Conservation (phyloP, 2,888 invertebrate species). For the Noctua janthe region DNA sequence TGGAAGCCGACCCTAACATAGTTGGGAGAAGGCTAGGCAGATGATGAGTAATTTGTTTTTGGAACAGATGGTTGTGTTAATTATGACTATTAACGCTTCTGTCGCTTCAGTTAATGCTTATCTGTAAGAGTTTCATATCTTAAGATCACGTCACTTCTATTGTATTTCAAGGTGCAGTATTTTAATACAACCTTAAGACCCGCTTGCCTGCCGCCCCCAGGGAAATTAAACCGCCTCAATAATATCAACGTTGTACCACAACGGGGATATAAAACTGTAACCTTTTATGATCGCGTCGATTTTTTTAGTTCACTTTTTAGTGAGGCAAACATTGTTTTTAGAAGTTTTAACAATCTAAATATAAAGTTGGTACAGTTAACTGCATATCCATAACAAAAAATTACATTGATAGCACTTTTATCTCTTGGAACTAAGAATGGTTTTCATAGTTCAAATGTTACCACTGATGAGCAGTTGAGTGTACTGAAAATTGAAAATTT, state of each 20-base stretch:
- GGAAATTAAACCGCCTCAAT: slow-evolving; percentile 58
- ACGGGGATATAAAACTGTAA: slow-evolving; percentile 20
- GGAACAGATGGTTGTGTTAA: too few relatives aligned
- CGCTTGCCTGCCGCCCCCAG: slow-evolving; percentile 24
- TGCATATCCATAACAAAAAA: too few relatives aligned
- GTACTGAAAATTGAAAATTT: background rate
- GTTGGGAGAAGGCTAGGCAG: too few relatives aligned
- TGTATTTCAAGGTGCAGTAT: slow-evolving; percentile 49
- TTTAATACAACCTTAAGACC: slow-evolving; percentile 44
- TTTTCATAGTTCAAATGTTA: too few relatives aligned
- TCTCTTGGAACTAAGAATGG: too few relatives aligned
- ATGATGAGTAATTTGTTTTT: too few relatives aligned
- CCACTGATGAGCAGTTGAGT: background rate
- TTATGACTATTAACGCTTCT: background rate
- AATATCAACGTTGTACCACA: slow-evolving; percentile 34
- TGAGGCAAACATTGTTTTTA: background rate
- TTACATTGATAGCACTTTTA: too few relatives aligned
- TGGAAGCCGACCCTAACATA: too few relatives aligned
- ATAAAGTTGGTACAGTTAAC: background rate
- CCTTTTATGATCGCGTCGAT: slow-evolving; percentile 6
- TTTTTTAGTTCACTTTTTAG: slow-evolving; percentile 6
- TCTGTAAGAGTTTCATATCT: background rate
- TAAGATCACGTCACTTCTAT: background rate
- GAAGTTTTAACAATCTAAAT: background rate
- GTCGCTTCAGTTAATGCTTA: background rate